Conservation (phyloP, 2,888 invertebrate species). For the Lithophane socia region DNA sequence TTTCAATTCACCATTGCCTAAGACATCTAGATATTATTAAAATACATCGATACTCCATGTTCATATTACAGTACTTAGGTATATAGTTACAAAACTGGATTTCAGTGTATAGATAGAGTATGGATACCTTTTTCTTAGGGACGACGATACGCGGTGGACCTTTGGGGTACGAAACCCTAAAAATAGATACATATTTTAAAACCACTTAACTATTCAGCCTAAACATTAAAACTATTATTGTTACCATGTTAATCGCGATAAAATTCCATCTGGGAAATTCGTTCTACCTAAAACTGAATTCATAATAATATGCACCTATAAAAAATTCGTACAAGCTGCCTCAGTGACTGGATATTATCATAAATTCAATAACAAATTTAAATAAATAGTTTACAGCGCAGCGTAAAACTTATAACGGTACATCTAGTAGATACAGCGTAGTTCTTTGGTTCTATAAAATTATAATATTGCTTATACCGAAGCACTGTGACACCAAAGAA, state of each 20-base stretch:
- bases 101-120: conserved; percentile 2
- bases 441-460: conserved; percentile 81
- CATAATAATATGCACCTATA: conserved; percentile 51
- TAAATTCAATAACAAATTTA: conserved; percentile 58
- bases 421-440: conserved; percentile 58
- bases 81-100: conserved; percentile 49
- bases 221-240: conserved; percentile 62
- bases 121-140: conserved; percentile 28
- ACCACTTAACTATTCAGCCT: conserved; percentile 59
- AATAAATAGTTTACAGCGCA: conserved; percentile 62
- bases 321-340: conserved; percentile 64
- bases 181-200: conserved; percentile 42
- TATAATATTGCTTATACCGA: conserved; percentile 72
- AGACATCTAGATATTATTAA: conserved; percentile 15
- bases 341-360: conserved; percentile 41
- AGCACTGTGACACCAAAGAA: conserved; percentile 70
- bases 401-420: conserved; percentile 53
- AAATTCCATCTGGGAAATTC: conserved; percentile 48
- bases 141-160: conserved; percentile 51
- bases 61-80: conserved; percentile 5
- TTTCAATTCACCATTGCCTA: conserved; percentile 23
- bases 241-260: conserved; percentile 58
- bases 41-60: conserved; percentile 20
- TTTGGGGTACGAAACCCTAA: conserved; percentile 32
- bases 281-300: conserved; percentile 42